Base-by-base conservation (phyloP, 2,797 vertebrate species). In the Catamblyrhynchus diadema region DNA sequence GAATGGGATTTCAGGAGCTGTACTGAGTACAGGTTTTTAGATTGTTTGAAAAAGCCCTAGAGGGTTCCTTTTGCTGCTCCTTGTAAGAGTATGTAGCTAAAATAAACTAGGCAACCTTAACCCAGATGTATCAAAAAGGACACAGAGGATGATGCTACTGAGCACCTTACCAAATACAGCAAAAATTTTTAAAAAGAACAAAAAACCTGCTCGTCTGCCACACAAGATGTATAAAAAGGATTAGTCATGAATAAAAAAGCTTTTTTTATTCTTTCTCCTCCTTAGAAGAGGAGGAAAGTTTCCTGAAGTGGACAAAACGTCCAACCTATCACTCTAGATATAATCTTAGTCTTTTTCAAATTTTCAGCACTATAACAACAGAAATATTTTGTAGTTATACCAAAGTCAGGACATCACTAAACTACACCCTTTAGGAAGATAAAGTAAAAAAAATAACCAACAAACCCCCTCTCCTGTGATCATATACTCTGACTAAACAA, bases 1-100 rank as follows among this genome's bases (percentile, higher is more conserved):
- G 84, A 71, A 86, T 48, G 54, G 44, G 50, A 86, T 86, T 83
- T 92, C 51, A 83, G 54, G 20, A 66, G 51, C n/a, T 71, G 28
- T 3, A 50, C 27, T 37, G 28, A 78, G 15, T 23, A 48, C 6
- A 56, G n/a, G 18, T 81, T 62, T 73, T 30, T 19, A 81, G 65
- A 56, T 33, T 70, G 41, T 44, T 33, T 74, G 72, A 23, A 86
- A 74, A 91, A 53, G 3, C 42, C 54, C 75, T n/a, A 47, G 39
- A 72, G 17, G 12, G 11, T 45, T 57, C 33, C 19, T 35, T 67
- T 69, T 4, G 2, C 37, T 88, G 60, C 32, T 66, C 27, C 35
- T 87, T 86, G 82, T 51, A 61, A 35, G 60, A 64, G 20, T 7
- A 28, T 2, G 7, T 8, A 65, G 17, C 45, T 84, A 79, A 81